Conservation (phyloP, 2,797 vertebrate species). For the Hemitrygon akajei region DNA sequence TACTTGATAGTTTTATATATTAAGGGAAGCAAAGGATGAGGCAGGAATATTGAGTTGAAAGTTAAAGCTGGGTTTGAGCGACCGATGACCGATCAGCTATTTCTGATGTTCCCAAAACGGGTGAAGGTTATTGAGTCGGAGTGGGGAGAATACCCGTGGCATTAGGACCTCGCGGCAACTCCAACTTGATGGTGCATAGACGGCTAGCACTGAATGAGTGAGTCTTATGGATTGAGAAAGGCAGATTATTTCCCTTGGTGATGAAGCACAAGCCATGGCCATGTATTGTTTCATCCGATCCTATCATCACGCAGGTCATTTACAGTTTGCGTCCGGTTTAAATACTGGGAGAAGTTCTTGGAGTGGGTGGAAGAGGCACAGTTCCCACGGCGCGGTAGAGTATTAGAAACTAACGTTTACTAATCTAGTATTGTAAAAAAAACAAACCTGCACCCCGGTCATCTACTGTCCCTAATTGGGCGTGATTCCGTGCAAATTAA, state of each 20-base stretch:
- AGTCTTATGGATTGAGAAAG: slow-evolving; percentile 15
- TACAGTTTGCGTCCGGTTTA: background rate
- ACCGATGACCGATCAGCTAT: too few species aligned
- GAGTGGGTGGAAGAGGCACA: background rate
- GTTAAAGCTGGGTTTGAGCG: too few species aligned
- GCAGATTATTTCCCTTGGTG: background rate
- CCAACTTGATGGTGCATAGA: background rate
- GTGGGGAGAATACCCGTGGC: background rate
- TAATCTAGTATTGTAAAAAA: background rate
- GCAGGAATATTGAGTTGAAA: too few species aligned
- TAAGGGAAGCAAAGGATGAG: too few species aligned
- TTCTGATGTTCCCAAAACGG: too few species aligned
- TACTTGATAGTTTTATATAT: too few species aligned
- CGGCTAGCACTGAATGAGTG: slow-evolving; percentile 35
- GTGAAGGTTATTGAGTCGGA: background rate
- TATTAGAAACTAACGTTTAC: background rate
- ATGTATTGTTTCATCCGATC: slow-evolving; percentile 2
- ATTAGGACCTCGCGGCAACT: slow-evolving; percentile 17
- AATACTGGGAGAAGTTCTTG: background rate
- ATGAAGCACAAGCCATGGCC: slow-evolving; percentile 18
- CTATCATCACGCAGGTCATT: slow-evolving; percentile 26
- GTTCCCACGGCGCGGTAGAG: background rate
- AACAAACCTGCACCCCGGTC: too few species aligned
- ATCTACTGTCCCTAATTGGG: background rate
- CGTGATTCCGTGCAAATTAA: background rate